These are phyloP conservation scores for Monoplex corrugatus DNA, from an alignment of 2,888 invertebrate species.

Conservation along the genomic window DNA sequence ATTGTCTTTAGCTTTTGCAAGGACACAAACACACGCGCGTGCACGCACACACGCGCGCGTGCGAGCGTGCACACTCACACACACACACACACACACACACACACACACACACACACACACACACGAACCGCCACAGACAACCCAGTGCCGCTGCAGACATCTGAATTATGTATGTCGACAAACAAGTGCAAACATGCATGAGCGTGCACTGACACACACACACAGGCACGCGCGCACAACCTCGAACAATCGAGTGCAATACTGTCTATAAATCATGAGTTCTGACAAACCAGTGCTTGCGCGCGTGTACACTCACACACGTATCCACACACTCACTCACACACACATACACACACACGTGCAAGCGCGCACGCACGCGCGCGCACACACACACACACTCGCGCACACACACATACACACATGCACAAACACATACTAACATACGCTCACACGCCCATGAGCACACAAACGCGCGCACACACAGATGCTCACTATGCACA, in stretches of 20 bases:
- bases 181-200: too few species aligned
- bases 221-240: not conserved
- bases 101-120: too few species aligned
- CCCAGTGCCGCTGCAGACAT: too few species aligned
- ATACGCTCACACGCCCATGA: not conserved
- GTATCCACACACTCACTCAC: not conserved
- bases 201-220: too few species aligned
- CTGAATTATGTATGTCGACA: too few species aligned
- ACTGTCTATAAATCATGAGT: too few species aligned
- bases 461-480: too few species aligned
- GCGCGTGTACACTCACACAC: conserved; percentile 12
- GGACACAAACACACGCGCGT: not conserved
- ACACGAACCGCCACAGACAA: too few species aligned
- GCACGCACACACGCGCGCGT: not conserved
- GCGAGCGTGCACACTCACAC: not conserved
- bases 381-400: conserved; percentile 1
- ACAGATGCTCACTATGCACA: not conserved
- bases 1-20: too few species aligned
- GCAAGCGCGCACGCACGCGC: not conserved
- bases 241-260: too few species aligned
- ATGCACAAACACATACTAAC: not conserved
- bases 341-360: conserved; percentile 8
- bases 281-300: too few species aligned
- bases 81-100: too few species aligned
- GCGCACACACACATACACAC: conserved; percentile 8